Evolutionary conservation across 2,888 invertebrate genomes (phyloP).

Genomic region (Amphipoea lucens): DNA sequence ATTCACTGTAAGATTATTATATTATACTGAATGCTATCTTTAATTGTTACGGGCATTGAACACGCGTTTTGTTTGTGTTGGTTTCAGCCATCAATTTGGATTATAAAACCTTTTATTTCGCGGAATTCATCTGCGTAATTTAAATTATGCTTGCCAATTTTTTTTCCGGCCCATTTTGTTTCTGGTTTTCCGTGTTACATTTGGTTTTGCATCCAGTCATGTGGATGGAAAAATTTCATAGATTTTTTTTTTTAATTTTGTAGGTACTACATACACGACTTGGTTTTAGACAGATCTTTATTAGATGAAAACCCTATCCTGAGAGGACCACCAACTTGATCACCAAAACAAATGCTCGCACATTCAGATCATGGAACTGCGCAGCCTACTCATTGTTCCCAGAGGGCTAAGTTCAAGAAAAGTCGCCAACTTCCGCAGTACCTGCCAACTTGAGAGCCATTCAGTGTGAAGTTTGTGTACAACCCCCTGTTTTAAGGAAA

Average conservation of each 20-base stretch:
- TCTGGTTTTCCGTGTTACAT: background rate
- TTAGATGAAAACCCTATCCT: background rate
- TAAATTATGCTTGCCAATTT: no score
- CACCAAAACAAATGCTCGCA: conserved; percentile 43
- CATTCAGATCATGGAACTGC: conserved; percentile 43
- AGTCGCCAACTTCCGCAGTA: conserved; percentile 45
- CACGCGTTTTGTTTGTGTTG: conserved; percentile 17
- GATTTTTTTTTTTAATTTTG: background rate
- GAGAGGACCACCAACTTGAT: background rate
- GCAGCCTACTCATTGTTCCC: conserved; percentile 51
- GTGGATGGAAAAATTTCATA: background rate
- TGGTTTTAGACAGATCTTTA: background rate
- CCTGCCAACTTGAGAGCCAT: conserved; percentile 52
- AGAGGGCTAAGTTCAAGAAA: conserved; percentile 46
- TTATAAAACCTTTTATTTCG: background rate
- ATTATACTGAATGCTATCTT: conserved; percentile 33
- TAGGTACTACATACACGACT: background rate
- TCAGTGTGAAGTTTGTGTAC: conserved; percentile 43
- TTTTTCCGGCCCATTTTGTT: background rate
- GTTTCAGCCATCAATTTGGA: conserved; percentile 3
- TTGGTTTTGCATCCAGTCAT: background rate
- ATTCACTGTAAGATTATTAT: conserved; percentile 43
- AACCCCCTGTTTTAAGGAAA: conserved; percentile 37
- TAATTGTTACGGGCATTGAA: conserved; percentile 20
- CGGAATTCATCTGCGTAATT: background rate